Evolutionary conservation across 2,797 vertebrate genomes (phyloP), one percentile per base, ranked within the genome.

Genomic region (Pantherophis vulpinus): DNA sequence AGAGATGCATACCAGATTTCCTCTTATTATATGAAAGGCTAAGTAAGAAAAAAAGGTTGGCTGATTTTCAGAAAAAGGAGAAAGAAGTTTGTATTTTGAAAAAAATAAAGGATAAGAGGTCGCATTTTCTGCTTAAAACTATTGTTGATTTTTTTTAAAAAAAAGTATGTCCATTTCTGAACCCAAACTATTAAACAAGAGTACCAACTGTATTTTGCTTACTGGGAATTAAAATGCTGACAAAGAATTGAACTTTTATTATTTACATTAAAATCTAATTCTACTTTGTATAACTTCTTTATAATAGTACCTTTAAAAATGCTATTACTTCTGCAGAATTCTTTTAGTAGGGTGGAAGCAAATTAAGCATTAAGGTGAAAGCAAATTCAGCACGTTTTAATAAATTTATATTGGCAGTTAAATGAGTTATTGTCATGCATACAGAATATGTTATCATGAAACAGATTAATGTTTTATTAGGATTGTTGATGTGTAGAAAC

Each of bases 351-450:
- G 27, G 11, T 37, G 37, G 37, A 37, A 37, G 37, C 37, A n/a
- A n/a, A 37, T 37, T 37, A 37, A 37, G 37, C 2, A 37, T 83
- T 79, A 47, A 32, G 47, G 79, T 61, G 55, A 92, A 92, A 88
- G 63, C 58, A 79, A 92, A 55, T 90, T 11, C n/a, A 74, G 87
- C 55, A 90, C 25, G 3, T 74, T 60, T 59, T 63, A 51, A 16
- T 90, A 87, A 58, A 70, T 42, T 87, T 87, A 2, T 94, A 88
- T 90, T 42, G 83, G 54, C 79, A 92, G 54, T 86, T 89, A 89
- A 66, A 70, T 59, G 59, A 92, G 27, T 23, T 42, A 42, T 91
- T 55, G 6, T 4, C 27, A 29, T 87, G 54, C 29, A 74, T 54
- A n/a, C 13, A 63, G 51, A 63, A 27, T 51, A 25, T n/a, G 32